Percentiles rank a stretch among this genome's conserved stretches.
Conservation (phyloP, 2,113 vertebrate genomes). For the Tachuris rubrigastra region DNA sequence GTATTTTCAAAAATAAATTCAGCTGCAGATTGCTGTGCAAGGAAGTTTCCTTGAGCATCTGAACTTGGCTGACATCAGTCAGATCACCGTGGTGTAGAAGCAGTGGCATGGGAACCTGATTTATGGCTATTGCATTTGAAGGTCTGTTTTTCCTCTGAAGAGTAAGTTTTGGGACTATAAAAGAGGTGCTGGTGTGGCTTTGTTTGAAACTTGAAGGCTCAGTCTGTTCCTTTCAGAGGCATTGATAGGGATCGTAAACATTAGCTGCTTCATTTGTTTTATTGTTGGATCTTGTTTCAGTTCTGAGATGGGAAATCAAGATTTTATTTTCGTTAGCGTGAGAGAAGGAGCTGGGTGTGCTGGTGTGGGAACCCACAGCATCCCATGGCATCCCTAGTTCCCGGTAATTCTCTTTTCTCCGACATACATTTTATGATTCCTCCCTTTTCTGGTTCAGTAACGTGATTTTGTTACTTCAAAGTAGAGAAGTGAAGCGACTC, state of each 20-base stretch:
- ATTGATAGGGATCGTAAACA: fast-evolving
- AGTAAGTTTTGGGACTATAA: not conserved
- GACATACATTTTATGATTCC: not conserved
- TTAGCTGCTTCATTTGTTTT: not conserved
- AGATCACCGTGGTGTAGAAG: not conserved
- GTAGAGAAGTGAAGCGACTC: not conserved
- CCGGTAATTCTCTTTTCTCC: not conserved
- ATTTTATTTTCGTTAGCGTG: not conserved
- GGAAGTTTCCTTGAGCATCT: not conserved
- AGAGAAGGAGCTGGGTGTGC: not conserved
- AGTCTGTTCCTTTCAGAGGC: not conserved
- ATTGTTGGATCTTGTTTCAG: not conserved
- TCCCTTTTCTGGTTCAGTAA: not conserved
- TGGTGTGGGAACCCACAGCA: not conserved
- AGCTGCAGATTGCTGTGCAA: not conserved
- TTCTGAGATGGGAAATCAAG: not conserved
- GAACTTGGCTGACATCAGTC: not conserved
- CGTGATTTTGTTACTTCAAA: not conserved
- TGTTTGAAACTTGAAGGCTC: not conserved
- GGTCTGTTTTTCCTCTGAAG: not conserved
- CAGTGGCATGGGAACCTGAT: not conserved
- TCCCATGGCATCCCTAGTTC: not conserved
- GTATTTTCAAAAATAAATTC: not conserved
- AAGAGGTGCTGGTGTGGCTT: not conserved
- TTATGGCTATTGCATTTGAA: not conserved